Evolutionary conservation across 2,797 vertebrate genomes (phyloP).

Genomic region (Phalloptychus januarius): DNA sequence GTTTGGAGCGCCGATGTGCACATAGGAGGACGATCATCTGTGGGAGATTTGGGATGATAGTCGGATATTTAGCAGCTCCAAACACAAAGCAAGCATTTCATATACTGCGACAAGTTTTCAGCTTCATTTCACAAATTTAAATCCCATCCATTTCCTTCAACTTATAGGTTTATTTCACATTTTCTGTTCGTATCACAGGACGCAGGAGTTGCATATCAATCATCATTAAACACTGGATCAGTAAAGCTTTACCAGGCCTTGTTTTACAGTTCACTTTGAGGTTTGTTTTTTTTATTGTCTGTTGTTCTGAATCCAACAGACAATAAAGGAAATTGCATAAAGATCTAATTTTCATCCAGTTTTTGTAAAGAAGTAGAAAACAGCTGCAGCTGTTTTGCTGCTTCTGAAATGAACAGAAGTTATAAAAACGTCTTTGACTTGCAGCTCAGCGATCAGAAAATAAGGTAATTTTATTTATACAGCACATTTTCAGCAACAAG

Average conservation of each 20-base stretch:
- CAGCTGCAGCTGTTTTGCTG: no score
- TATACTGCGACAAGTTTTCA: background rate
- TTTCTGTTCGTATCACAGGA: background rate
- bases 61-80: background rate
- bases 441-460: background rate
- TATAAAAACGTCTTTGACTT: background rate
- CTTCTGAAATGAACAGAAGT: background rate
- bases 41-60: conserved; percentile 1
- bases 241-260: background rate
- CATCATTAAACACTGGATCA: background rate
- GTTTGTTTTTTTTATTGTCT: background rate
- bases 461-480: no score
- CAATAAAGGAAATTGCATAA: background rate
- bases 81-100: background rate
- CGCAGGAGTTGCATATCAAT: background rate
- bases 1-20: conserved; percentile 37
- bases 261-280: background rate
- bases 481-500: no score
- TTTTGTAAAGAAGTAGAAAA: background rate
- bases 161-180: background rate
- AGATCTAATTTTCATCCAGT: background rate
- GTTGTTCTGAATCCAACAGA: background rate
- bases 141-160: background rate
- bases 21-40: conserved; percentile 5
- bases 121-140: background rate